phyloP scores from a whole-genome alignment of 2,888 invertebrate genomes.

The Lycophotia porphyrea region DNA sequence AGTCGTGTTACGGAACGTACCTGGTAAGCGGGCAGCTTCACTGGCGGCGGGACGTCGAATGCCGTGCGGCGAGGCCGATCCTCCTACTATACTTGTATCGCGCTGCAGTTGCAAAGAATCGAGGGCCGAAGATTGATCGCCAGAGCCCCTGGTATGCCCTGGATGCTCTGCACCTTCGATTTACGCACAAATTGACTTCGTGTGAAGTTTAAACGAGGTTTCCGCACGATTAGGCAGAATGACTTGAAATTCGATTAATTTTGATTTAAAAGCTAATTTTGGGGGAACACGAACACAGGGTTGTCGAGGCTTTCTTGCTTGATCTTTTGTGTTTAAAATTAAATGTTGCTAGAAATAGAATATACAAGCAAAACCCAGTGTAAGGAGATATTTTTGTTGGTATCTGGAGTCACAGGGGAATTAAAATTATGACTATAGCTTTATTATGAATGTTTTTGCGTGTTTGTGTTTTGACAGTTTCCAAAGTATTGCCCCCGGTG shows the following conservation, averaged over 20 bases:
- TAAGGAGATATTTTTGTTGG: not conserved
- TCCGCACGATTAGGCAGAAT: conserved; percentile 54
- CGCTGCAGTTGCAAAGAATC: conserved; percentile 80
- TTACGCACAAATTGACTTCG: conserved; percentile 72
- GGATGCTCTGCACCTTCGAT: conserved; percentile 68
- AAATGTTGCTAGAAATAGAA: not conserved
- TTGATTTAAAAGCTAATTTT: conserved; percentile 50
- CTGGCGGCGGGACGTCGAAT: conserved; percentile 77
- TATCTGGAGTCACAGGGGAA: not conserved
- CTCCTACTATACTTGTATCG: conserved; percentile 64
- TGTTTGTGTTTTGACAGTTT: not conserved
- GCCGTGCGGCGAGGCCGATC: conserved; percentile 48
- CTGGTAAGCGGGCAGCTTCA: conserved; percentile 76
- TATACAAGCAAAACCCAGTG: not conserved
- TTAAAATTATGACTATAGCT: too few relatives aligned
- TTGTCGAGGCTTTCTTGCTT: not conserved
- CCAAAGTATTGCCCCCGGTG: not conserved
- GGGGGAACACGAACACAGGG: conserved; percentile 12
- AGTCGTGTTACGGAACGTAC: conserved; percentile 58
- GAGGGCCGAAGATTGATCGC: conserved; percentile 78
- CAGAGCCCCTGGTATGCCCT: conserved; percentile 66
- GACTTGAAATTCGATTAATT: conserved; percentile 63
- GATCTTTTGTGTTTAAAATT: conserved; percentile 22
- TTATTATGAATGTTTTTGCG: not conserved
- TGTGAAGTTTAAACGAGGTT: conserved; percentile 67